phyloP scores from a whole-genome alignment of 2,888 invertebrate species.

The Drosophila paranaensis region DNA sequence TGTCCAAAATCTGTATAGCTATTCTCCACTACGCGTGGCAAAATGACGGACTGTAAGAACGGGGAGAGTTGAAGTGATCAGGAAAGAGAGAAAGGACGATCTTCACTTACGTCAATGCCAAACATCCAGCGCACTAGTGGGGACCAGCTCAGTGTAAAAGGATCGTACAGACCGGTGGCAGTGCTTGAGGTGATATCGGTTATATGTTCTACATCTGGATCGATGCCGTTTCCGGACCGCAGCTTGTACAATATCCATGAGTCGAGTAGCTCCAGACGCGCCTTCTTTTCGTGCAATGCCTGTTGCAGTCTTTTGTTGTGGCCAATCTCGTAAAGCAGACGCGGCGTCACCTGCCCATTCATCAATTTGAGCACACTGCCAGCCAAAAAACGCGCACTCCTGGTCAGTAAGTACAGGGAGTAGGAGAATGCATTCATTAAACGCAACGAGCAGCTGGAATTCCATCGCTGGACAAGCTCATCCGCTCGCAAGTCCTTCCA shows the following conservation, averaged over 20 bases:
- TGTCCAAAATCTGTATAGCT: slow-evolving; percentile 89
- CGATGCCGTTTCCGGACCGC: slow-evolving; percentile 83
- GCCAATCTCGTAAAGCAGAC: slow-evolving; percentile 92
- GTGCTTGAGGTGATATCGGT: slow-evolving; percentile 96
- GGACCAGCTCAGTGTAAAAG: slow-evolving; percentile 95
- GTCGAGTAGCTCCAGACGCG: slow-evolving; percentile 95
- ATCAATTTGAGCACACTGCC: slow-evolving; percentile 94
- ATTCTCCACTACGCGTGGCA: slow-evolving; percentile 93
- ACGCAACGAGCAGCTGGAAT: slow-evolving; percentile 90
- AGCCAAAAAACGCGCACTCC: slow-evolving; percentile 92
- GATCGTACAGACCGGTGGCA: slow-evolving; percentile 96
- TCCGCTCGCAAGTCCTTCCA: slow-evolving; percentile 95
- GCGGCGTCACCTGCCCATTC: slow-evolving; percentile 92
- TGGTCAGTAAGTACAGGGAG: slow-evolving; percentile 90
- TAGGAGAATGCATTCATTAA: slow-evolving; percentile 85
- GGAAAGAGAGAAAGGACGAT: no score
- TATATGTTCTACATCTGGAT: slow-evolving; percentile 86
- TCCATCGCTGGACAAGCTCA: slow-evolving; percentile 90
- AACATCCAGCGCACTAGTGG: slow-evolving; percentile 88
- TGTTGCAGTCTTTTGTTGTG: slow-evolving; percentile 89
- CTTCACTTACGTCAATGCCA: slow-evolving; percentile 86
- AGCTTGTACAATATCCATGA: slow-evolving; percentile 96
- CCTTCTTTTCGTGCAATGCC: slow-evolving; percentile 88
- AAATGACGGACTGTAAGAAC: slow-evolving; percentile 87
- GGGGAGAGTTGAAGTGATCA: no score